A percentile compares a stretch with the other conserved stretches of the same genome.
phyloP scores from a whole-genome alignment of 2,113 vertebrate genomes.

The Phrynocephalus versicolor region DNA sequence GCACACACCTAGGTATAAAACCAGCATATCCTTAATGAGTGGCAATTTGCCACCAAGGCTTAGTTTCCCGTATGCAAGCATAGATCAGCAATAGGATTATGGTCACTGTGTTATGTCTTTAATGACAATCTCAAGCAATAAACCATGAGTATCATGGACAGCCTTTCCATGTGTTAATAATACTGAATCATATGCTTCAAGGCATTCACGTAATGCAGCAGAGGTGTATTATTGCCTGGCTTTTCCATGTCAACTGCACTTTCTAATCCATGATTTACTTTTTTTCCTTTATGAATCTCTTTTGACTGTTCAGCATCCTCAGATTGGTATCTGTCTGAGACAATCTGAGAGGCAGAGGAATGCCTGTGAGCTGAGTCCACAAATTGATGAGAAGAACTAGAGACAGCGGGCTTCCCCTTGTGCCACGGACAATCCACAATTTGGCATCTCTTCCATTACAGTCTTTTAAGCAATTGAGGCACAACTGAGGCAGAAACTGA shows the following conservation, averaged over 20 bases:
- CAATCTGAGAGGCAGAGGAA: conserved; percentile 33
- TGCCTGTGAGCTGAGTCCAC: conserved; percentile 32
- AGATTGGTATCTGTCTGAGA: conserved; percentile 7
- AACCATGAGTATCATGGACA: too few relatives aligned
- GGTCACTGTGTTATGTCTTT: too few relatives aligned
- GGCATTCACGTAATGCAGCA: not conserved
- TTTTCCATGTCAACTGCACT: conserved; percentile 28
- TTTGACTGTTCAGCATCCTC: conserved; percentile 35
- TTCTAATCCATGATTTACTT: not conserved
- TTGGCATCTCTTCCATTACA: conserved; percentile 15
- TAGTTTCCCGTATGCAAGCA: too few relatives aligned
- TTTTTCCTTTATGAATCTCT: conserved; percentile 26
- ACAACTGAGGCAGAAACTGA: conserved; percentile 10
- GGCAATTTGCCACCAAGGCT: too few relatives aligned
- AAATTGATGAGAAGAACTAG: conserved; percentile 38
- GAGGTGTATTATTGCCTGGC: not conserved
- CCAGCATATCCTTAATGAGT: too few relatives aligned
- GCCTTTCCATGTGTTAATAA: conserved; percentile 1
- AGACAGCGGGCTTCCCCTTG: conserved; percentile 21
- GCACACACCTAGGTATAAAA: too few relatives aligned
- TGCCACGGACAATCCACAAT: not conserved
- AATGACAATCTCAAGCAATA: too few relatives aligned
- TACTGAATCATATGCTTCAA: not conserved
- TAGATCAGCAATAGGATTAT: too few relatives aligned
- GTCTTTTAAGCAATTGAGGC: conserved; percentile 10